Percentiles rank a stretch among this genome's conserved stretches.
Conservation (phyloP, 2,888 invertebrate genomes). For the Drosophila dives region DNA sequence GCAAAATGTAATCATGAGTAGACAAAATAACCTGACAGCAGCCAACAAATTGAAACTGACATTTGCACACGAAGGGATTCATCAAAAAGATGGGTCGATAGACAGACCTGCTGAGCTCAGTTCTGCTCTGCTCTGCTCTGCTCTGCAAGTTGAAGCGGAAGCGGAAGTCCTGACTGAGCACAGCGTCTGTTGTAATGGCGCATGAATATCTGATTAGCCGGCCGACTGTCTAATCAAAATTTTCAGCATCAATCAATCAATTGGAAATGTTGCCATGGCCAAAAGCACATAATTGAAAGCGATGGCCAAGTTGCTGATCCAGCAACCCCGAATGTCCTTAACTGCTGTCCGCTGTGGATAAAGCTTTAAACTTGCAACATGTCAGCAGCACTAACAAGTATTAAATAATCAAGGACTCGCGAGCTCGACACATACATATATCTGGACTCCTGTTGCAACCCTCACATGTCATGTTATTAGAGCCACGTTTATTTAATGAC, state of each 20-base stretch:
- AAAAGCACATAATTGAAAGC: slow-evolving; percentile 61
- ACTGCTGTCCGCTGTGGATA: background rate
- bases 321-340: slow-evolving; percentile 3
- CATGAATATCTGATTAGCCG: slow-evolving; percentile 76
- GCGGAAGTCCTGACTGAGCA: slow-evolving; percentile 34
- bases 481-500: slow-evolving; percentile 9
- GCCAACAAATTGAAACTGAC: slow-evolving; percentile 72
- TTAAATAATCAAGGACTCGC: slow-evolving; percentile 9
- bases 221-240: slow-evolving; percentile 61
- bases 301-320: slow-evolving; percentile 10
- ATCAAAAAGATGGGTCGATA: slow-evolving; percentile 36
- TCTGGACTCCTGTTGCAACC: background rate
- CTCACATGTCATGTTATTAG: slow-evolving; percentile 4
- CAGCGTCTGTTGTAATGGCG: slow-evolving; percentile 59
- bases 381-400: slow-evolving; percentile 3
- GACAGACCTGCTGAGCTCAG: slow-evolving; percentile 8
- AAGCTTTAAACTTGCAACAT: slow-evolving; percentile 3
- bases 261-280: slow-evolving; percentile 61
- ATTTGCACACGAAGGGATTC: slow-evolving; percentile 35
- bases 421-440: background rate
- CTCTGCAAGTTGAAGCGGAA: slow-evolving; percentile 49
- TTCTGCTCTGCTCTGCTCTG: background rate
- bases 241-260: slow-evolving; percentile 81
- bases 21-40: slow-evolving; percentile 51
- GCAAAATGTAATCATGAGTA: slow-evolving; percentile 52